Conservation (phyloP, 2,797 vertebrate species). For the Dendrocincla tyrannina region DNA sequence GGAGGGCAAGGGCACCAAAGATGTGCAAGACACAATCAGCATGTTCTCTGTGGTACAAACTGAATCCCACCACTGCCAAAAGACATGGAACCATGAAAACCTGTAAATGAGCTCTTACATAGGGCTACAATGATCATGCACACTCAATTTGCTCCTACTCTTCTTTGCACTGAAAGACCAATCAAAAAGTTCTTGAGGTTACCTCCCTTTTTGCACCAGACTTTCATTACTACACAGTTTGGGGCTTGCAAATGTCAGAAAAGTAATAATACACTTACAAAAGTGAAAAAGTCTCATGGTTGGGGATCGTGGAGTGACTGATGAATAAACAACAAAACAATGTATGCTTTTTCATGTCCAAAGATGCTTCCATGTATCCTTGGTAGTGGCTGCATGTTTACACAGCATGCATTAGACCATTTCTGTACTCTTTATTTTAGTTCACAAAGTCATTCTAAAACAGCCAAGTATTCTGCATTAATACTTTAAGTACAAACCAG, state of each 20-base stretch:
- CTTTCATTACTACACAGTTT: neutral
- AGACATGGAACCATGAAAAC: rapidly evolving
- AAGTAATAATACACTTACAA: neutral
- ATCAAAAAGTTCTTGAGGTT: neutral
- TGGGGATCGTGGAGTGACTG: neutral
- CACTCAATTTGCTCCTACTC: neutral
- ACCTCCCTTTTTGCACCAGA: neutral
- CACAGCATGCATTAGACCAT: neutral
- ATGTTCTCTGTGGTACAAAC: neutral
- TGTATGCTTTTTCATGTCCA: neutral
- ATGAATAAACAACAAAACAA: neutral
- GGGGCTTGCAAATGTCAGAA: neutral
- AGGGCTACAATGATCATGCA: neutral
- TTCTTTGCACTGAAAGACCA: neutral
- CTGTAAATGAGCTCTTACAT: neutral
- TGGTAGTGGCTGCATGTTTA: neutral
- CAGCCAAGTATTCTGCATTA: neutral
- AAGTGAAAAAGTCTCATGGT: neutral
- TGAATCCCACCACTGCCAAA: neutral
- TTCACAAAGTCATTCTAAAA: neutral
- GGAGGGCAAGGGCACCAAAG: neutral
- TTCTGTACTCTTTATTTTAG: neutral
- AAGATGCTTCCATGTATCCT: neutral
- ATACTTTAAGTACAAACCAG: neutral
- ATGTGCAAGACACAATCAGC: neutral